Evolutionary conservation across 2,888 invertebrate genomes (phyloP).

Genomic region (Temnothorax unifasciatus): DNA sequence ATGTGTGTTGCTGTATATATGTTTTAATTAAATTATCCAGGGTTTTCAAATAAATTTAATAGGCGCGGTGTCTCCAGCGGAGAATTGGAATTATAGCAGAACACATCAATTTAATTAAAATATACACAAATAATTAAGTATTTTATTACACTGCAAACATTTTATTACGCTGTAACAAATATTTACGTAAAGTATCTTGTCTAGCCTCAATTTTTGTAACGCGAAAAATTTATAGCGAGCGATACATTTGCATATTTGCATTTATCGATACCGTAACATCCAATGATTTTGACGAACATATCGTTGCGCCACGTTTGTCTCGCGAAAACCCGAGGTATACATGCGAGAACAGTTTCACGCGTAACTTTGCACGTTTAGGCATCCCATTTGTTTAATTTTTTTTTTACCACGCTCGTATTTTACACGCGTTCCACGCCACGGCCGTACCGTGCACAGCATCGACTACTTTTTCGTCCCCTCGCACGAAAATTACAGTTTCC

Average conservation of each 20-base stretch:
- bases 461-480: slow-evolving; percentile 69
- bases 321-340: neutral
- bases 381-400: slow-evolving; percentile 78
- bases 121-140: slow-evolving; percentile 1
- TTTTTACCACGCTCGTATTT: slow-evolving; percentile 75
- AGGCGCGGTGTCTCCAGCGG: neutral
- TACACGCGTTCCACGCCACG: slow-evolving; percentile 66
- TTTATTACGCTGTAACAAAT: neutral
- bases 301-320: neutral
- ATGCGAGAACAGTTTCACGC: slow-evolving; percentile 30
- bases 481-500: slow-evolving; percentile 84
- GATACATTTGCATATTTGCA: slow-evolving; percentile 6
- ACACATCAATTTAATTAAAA: slow-evolving; percentile 30
- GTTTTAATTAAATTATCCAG: slow-evolving; percentile 26
- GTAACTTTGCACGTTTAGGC: slow-evolving; percentile 70
- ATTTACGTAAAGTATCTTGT: neutral
- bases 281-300: slow-evolving; percentile 5
- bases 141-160: slow-evolving; percentile 5
- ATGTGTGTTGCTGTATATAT: neutral
- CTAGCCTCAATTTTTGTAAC: neutral
- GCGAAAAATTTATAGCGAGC: neutral
- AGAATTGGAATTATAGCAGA: slow-evolving; percentile 20
- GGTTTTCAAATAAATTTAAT: slow-evolving; percentile 33
- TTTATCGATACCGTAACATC: slow-evolving; percentile 5
- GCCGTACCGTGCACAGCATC: slow-evolving; percentile 54